Evolutionary conservation across 2,888 invertebrate genomes (phyloP), one percentile per base, ranked within the genome.

Genomic region (Drosophila longiperda): DNA sequence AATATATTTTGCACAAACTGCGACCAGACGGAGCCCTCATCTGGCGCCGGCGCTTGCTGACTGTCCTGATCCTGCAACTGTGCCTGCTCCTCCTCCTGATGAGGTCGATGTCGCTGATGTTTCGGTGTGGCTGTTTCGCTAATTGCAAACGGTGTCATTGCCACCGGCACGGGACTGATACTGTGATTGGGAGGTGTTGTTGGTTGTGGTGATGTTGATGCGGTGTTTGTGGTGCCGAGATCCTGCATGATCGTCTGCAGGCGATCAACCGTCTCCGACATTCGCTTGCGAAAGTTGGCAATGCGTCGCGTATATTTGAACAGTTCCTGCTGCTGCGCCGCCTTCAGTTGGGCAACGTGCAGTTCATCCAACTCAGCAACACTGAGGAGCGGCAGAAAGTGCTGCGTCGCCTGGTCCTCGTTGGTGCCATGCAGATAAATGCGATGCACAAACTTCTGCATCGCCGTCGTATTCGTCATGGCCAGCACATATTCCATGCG

Each of bases 1-100:
- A 95, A 88, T 71, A 95, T 94, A 42, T 94, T 94, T 87, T 95
- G 95, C 34, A 95, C 93, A 8, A 94, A 94, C 75, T 94, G 94
- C 0, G 95, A 94, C 73, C 95, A 93, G 42, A 95, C 92, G 0
- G 93, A 92, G n/a, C 78, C 80, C 4, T 33, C 66, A 12, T 66
- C 65, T 40, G 40, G 34, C 40, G 38, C 55, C 1, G 33, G 9
- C 12, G 70, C 61, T 8, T 59, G 36, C 1, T 54, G 72, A n/a
- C 20, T 7, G 34, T 34, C 34, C 2, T 55, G 67, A 26, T 36
- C 38, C 45, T 63, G 64, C 9, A 63, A 29, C 12, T 53, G 36
- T 1, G 29, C 17, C 29, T 54, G 74, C 23, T 15, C 20, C 23
- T 40, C 38, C 12, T 40, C 38, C 9, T 48, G 33, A 50, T 52